Base-by-base conservation (phyloP, 1,140 invertebrate species). In the Oncopodura yosiiana region DNA sequence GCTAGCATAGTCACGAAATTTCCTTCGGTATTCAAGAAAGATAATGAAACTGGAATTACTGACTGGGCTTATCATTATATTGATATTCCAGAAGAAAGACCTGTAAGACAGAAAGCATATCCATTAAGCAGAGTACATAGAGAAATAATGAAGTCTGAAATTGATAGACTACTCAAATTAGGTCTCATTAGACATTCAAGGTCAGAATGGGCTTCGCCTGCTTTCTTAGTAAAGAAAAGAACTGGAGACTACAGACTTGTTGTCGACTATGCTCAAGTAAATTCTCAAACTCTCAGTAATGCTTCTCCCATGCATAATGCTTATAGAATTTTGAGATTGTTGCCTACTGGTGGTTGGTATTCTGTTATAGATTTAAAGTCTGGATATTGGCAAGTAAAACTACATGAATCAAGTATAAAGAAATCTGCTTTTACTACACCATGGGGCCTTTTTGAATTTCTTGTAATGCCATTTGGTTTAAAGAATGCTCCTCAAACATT, bases 381-480 rank as follows among this genome's bases (percentile, higher is more conserved):
- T 11, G 57, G 51, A 3, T 52, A 48, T 38, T 56, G 24, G 52
- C 56, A 58, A 43, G 26, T 44, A 12, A 5, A 12, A 32, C 24
- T 46, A 24, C 14, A 67, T 5, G 11, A 50, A 14, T 49, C 62
- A 4, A 66, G 68, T 44, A 66, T 53, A 6, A 30, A 65, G 24
- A 69, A 71, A 46, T 74, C 74, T 0, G 72, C 72, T 0, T 73
- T 74, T 60, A 61, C 61, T 34, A 63, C 56, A 3, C 57, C 65
- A 16, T 66, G 66, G 45, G 68, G 69, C 0, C 57, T 70, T 2
- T 72, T 67, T 34, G 69, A 71, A 56, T 72, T 61, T 46, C 9
- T 51, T 0, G 34, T 51, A 8, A 70, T 74, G 48, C 71, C 71
- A 12, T 73, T 74, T 64, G 73, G 71, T 2, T 53, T 73, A 36